phyloP scores from a whole-genome alignment of 1,140 invertebrate species.

The Octopus sinensis region DNA sequence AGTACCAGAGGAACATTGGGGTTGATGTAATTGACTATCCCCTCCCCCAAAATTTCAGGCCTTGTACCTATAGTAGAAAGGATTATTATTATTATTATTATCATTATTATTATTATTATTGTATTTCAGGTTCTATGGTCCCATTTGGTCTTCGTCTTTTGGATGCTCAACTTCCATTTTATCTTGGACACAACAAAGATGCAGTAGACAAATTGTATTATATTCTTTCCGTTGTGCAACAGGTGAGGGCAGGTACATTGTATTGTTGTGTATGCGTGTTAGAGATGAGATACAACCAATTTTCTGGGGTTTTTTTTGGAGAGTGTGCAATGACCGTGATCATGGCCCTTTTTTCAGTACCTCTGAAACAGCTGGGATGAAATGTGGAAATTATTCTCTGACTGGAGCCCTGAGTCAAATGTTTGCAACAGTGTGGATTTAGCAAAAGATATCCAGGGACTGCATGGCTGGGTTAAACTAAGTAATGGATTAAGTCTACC shows the following conservation, averaged over 20 bases:
- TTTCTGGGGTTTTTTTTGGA: neutral
- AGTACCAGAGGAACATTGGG: no score
- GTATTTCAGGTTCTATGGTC: constrained; percentile 72
- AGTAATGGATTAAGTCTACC: no score
- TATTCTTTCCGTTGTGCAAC: constrained; percentile 70
- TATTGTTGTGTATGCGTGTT: neutral
- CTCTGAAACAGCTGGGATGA: neutral
- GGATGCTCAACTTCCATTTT: constrained; percentile 80
- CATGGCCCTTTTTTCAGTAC: neutral
- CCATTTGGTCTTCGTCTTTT: constrained; percentile 81
- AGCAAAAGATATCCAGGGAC: no score
- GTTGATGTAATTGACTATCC: no score
- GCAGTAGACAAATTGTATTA: constrained; percentile 76
- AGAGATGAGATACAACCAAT: neutral
- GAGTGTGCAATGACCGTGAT: neutral
- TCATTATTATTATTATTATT: no score
- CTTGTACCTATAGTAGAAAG: no score
- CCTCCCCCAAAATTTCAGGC: no score
- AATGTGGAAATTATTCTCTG: constrained; percentile 18
- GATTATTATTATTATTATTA: no score
- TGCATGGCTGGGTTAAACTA: no score
- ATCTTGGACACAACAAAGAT: constrained; percentile 72
- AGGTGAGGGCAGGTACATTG: constrained; percentile 60
- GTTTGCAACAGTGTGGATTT: no score
- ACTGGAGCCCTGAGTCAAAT: no score